Conservation (phyloP, 1,140 invertebrate species). For the Mycetomoellerius zeteki region DNA sequence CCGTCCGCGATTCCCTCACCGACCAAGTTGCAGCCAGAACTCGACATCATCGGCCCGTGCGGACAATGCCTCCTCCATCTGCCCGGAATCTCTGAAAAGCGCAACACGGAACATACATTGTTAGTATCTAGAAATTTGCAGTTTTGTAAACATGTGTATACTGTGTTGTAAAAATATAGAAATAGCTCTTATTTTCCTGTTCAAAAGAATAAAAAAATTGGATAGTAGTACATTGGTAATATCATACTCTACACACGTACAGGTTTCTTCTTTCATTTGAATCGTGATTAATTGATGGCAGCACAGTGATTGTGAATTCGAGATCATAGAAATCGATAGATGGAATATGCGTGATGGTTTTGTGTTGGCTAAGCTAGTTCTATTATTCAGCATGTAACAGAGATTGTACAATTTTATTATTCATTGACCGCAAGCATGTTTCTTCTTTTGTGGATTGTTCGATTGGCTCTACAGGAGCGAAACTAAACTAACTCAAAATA, state of each 20-base stretch:
- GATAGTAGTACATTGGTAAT: no score
- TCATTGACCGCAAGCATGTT: constrained; percentile 20
- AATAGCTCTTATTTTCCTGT: neutral
- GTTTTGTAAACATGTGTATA: neutral
- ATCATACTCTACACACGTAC: no score
- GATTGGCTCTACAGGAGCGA: neutral
- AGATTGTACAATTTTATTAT: constrained; percentile 47
- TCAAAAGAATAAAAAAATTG: neutral
- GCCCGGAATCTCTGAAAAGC: constrained; percentile 83
- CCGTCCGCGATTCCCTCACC: constrained; percentile 77
- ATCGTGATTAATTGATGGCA: constrained; percentile 16
- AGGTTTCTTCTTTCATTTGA: constrained; percentile 15
- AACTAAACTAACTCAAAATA: constrained; percentile 23
- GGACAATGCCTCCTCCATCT: constrained; percentile 84
- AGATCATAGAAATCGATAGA: neutral
- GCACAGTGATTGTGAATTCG: constrained; percentile 4
- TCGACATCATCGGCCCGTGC: constrained; percentile 80
- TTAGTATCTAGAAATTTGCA: neutral
- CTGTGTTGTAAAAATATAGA: neutral
- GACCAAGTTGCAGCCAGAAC: constrained; percentile 83
- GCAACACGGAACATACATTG: neutral
- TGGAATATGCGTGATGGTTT: neutral
- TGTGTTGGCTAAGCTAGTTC: neutral
- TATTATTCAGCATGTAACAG: constrained; percentile 23
- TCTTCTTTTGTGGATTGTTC: neutral